Conservation (phyloP, 2,888 invertebrate species). For the Catocala nupta region DNA sequence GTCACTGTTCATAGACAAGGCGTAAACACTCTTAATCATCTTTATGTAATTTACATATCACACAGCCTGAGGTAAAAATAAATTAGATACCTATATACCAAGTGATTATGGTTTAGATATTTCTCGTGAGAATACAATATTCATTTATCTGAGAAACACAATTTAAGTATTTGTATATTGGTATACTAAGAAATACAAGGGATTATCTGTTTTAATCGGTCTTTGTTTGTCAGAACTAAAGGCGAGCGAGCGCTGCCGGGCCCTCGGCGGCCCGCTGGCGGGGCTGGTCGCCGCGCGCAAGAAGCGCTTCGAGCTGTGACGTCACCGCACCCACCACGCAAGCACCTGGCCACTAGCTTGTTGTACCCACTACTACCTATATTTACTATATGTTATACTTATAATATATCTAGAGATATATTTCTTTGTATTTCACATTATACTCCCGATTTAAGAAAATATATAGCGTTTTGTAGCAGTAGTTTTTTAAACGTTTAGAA, state of each 20-base stretch:
- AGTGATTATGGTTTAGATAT: too few relatives aligned
- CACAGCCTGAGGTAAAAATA: too few relatives aligned
- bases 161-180: too few relatives aligned
- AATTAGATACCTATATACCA: too few relatives aligned
- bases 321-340: slow-evolving; percentile 75
- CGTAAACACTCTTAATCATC: too few relatives aligned
- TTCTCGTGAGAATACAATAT: too few relatives aligned
- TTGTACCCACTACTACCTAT: slow-evolving; percentile 52
- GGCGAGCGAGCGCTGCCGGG: slow-evolving; percentile 72
- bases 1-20: too few relatives aligned
- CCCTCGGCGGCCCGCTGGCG: slow-evolving; percentile 82
- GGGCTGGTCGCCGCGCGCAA: slow-evolving; percentile 92
- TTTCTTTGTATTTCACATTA: slow-evolving; percentile 13
- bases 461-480: neutral
- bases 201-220: too few relatives aligned
- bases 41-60: too few relatives aligned
- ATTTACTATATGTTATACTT: slow-evolving; percentile 36
- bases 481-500: slow-evolving; percentile 4
- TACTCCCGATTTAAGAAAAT: slow-evolving; percentile 19
- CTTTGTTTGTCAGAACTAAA: slow-evolving; percentile 73
- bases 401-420: slow-evolving; percentile 29
- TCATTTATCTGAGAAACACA: too few relatives aligned
- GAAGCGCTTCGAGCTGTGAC: slow-evolving; percentile 89
- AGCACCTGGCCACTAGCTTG: slow-evolving; percentile 80
- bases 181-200: too few relatives aligned